Base-by-base conservation (phyloP, 2,797 vertebrate genomes). In the Squalus acanthias region DNA sequence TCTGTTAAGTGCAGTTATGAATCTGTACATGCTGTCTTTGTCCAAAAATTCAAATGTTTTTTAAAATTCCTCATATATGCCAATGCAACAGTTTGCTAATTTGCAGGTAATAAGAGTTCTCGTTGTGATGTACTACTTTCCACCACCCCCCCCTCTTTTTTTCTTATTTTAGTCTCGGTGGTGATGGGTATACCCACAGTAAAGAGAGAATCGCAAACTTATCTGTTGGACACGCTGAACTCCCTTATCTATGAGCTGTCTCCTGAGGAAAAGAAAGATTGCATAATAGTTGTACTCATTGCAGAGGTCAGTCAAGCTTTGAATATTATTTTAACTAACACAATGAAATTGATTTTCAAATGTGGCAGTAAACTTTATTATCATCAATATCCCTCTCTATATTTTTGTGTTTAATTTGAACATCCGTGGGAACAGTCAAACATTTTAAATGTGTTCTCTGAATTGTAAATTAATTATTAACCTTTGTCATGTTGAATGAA, bases 121-220 rank as follows among this genome's bases (percentile, higher is more conserved):
- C 76, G 53, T 76, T 95, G 69, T 60, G 29, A 57, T 76, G 0
- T 74, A 57, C 17, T 57, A 74, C 70, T 95, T 72, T 50, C n/a
- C 39, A 39, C 39, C 39, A 39, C 39, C 39, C 39, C 50, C 50
- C 70, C 15, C 26, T 57, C 53, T 57, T 57, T n/a, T 96, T 96
- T 46, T 97, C 2, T 97, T n/a, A 96, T 96, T 97, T 17, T 97
- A 99, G 99, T 98, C n/a, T 98, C 98, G 33, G 96, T 99, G 57
- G 99, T 99, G 39, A 97, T 99, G 76, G 99, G 98, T 6, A 97
- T 99, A 96, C 98, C 99, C 29, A 99, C 99, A 0, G 98, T 99
- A 93, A 98, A 97, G 97, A 98, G 99, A 95, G 96, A 98, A 96
- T 98, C 98, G 69, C 95, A 98, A 39, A 98, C 96, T 97, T 99